Conservation (phyloP, 2,113 vertebrate species). For the Trematocara unimaculatum region DNA sequence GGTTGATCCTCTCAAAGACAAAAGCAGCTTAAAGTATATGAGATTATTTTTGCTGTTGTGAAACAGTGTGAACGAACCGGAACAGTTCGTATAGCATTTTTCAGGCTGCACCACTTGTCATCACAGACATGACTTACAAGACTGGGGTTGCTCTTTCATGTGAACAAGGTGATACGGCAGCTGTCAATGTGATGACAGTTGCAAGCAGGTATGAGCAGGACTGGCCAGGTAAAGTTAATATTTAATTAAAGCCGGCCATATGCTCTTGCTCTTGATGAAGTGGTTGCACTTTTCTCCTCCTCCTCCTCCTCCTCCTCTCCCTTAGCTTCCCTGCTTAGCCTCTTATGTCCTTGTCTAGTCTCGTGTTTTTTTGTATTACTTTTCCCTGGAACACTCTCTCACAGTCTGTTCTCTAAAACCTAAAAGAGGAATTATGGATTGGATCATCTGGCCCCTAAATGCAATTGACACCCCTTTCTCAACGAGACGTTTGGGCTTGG, state of each 20-base stretch:
- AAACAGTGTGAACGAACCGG: neutral
- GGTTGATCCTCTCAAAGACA: neutral
- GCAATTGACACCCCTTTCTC: no score
- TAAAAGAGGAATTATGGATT: no score
- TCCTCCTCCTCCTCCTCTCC: no score
- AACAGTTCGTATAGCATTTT: neutral
- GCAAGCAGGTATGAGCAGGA: neutral
- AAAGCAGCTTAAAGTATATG: neutral
- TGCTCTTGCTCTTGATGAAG: neutral
- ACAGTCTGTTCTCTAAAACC: no score
- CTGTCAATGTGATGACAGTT: neutral
- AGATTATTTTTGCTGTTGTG: neutral
- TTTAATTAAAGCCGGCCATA: conserved; percentile 10
- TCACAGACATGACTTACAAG: neutral
- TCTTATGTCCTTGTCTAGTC: no score
- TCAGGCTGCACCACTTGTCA: neutral
- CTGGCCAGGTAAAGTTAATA: neutral
- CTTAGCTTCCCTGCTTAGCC: no score
- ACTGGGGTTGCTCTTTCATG: neutral
- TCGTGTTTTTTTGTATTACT: no score
- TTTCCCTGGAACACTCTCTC: no score
- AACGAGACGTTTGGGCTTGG: no score
- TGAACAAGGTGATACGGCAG: neutral
- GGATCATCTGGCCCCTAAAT: no score
- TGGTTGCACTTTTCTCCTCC: no score